These are phyloP conservation scores for Pao palembangensis DNA, from an alignment of 2,113 vertebrate genomes.

Conservation along the genomic window DNA sequence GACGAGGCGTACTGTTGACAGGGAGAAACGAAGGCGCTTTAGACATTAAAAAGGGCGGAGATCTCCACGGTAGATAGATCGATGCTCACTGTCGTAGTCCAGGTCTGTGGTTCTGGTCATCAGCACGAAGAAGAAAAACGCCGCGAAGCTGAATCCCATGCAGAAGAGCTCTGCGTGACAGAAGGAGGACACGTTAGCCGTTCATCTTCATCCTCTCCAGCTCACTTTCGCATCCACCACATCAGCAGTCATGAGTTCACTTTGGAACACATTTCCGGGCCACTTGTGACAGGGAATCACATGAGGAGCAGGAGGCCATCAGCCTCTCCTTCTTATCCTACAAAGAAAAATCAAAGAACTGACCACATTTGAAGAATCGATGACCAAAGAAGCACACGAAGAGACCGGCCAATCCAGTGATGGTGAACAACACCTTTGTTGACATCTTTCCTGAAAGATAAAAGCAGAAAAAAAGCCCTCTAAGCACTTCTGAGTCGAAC, in stretches of 20 bases:
- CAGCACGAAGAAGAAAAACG: conserved; percentile 84
- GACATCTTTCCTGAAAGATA: conserved; percentile 78
- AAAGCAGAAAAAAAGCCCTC: too few species aligned
- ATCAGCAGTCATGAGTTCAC: too few species aligned
- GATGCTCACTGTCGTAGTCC: conserved; percentile 80
- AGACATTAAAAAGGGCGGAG: too few species aligned
- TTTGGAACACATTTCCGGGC: not conserved
- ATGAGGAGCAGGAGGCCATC: not conserved
- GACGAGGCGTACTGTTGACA: conserved; percentile 75
- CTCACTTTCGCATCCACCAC: not conserved
- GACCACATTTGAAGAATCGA: conserved; percentile 94
- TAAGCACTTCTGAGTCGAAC: too few species aligned
- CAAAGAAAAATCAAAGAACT: conserved; percentile 7
- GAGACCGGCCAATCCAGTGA: conserved; percentile 81
- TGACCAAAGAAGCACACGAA: conserved; percentile 92
- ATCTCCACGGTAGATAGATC: not conserved
- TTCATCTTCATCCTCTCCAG: not conserved
- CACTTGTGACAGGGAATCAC: not conserved
- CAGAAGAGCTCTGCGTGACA: conserved; percentile 83
- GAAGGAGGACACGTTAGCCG: not conserved
- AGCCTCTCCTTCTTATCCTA: not conserved
- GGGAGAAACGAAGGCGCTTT: not conserved
- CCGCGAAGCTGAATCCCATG: conserved; percentile 84
- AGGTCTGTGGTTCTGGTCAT: conserved; percentile 78
- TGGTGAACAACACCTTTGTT: conserved; percentile 88